phyloP scores from a whole-genome alignment of 1,140 invertebrate genomes.

The Zaprionus ghesquierei region DNA sequence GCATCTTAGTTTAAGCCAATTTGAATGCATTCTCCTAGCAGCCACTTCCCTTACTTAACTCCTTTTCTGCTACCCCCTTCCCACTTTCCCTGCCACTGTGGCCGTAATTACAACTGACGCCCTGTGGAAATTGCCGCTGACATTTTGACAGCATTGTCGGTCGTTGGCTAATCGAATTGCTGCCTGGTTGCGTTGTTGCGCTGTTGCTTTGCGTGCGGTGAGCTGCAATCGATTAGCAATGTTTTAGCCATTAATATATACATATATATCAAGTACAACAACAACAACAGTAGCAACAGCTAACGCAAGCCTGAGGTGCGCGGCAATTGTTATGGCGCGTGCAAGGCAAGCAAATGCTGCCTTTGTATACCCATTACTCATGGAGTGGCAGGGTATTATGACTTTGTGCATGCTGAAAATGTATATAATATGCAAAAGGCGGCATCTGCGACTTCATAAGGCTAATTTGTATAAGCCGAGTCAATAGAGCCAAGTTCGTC shows the following conservation, averaged over 20 bases:
- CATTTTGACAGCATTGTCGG: conserved; percentile 42
- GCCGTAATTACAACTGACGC: conserved; percentile 70
- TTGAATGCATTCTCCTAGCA: conserved; percentile 66
- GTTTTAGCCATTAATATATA: conserved; percentile 26
- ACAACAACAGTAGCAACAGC: not conserved
- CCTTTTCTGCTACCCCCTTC: not conserved
- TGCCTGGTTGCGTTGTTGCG: not conserved
- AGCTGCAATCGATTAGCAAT: conserved; percentile 55
- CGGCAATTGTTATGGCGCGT: not conserved
- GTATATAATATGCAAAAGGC: too few species aligned
- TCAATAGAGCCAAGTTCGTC: too few species aligned
- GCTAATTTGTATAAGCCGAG: too few species aligned
- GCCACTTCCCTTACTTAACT: not conserved
- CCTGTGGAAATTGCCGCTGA: conserved; percentile 50
- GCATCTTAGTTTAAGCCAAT: conserved; percentile 81
- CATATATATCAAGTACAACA: not conserved
- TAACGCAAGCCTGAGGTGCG: not conserved
- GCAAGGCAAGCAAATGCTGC: not conserved
- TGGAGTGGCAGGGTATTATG: too few species aligned
- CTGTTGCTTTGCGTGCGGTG: conserved; percentile 40
- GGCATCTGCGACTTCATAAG: too few species aligned
- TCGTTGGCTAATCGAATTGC: conserved; percentile 69
- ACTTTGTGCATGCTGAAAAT: too few species aligned
- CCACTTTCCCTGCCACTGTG: not conserved
- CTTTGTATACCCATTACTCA: too few species aligned